Conservation (phyloP, 1,140 invertebrate genomes). For the Trypoxylus dichotomus region DNA sequence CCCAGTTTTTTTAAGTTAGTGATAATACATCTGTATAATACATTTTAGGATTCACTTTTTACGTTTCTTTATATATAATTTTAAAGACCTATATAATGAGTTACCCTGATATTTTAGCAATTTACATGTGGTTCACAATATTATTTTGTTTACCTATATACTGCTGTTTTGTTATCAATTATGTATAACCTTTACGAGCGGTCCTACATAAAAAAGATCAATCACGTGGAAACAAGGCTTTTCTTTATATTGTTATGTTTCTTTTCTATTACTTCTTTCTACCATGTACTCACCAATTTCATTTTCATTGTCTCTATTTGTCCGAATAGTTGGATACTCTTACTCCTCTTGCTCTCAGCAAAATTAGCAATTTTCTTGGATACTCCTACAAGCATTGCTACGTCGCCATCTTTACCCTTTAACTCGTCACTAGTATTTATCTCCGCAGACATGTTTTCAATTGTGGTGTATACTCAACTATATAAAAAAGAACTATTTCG, state of each 20-base stretch:
- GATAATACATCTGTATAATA: no score
- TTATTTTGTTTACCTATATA: no score
- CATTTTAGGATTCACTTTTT: no score
- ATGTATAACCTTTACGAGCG: not conserved
- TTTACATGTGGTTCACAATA: no score
- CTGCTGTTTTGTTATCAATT: no score
- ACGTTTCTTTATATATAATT: not conserved
- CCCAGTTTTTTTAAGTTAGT: no score
- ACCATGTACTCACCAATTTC: conserved; percentile 36
- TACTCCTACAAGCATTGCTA: conserved; percentile 40
- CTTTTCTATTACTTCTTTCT: no score
- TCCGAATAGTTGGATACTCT: conserved; percentile 38
- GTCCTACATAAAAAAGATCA: no score
- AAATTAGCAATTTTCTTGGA: conserved; percentile 38
- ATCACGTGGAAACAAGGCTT: no score
- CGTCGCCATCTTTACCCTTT: conserved; percentile 13
- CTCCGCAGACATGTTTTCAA: conserved; percentile 50
- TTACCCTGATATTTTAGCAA: no score
- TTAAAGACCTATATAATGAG: not conserved
- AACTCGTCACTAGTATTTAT: not conserved
- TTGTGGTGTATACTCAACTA: conserved; percentile 51
- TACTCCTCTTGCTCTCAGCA: conserved; percentile 31
- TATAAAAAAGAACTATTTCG: no score
- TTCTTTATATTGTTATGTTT: no score
- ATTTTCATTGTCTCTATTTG: conserved; percentile 42